Percentiles rank a stretch among this genome's conserved stretches.
Evolutionary conservation across 2,113 vertebrate genomes (phyloP).

Genomic region (Amblyopsis rosae): DNA sequence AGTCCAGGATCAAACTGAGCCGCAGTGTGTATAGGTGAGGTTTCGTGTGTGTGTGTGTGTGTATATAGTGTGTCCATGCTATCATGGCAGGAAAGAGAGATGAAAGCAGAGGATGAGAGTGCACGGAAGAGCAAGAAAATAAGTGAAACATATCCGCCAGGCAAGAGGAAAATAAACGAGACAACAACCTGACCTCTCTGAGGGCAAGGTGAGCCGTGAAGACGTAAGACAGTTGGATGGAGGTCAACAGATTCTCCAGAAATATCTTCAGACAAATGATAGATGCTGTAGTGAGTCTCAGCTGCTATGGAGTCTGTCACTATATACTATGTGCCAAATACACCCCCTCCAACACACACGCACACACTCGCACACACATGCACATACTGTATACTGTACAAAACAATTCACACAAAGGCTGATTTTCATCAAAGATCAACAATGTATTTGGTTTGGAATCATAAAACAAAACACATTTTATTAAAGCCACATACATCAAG

Average conservation of each 20-base stretch:
- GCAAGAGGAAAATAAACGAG: background rate
- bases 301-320: slow-evolving; percentile 28
- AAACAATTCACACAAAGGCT: too few relatives aligned
- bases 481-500: background rate
- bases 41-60: slow-evolving; percentile 1
- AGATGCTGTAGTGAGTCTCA: background rate
- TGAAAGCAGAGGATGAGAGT: background rate
- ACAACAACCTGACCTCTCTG: slow-evolving; percentile 8
- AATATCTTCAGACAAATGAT: background rate
- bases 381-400: background rate
- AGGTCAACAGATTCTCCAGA: background rate
- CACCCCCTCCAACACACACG: background rate
- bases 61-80: slow-evolving; percentile 7
- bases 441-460: background rate
- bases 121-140: background rate
- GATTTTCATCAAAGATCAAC: background rate
- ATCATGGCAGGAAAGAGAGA: background rate
- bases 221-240: background rate
- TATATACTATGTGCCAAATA: background rate
- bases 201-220: background rate
- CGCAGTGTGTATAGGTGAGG: slow-evolving; percentile 12
- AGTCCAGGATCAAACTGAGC: slow-evolving; percentile 26
- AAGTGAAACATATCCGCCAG: background rate
- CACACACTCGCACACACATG: slow-evolving; percentile 2
- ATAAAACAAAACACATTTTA: slow-evolving; percentile 5